phyloP scores from a whole-genome alignment of 1,140 invertebrate genomes.

The Pseudobourletiella spinata region DNA sequence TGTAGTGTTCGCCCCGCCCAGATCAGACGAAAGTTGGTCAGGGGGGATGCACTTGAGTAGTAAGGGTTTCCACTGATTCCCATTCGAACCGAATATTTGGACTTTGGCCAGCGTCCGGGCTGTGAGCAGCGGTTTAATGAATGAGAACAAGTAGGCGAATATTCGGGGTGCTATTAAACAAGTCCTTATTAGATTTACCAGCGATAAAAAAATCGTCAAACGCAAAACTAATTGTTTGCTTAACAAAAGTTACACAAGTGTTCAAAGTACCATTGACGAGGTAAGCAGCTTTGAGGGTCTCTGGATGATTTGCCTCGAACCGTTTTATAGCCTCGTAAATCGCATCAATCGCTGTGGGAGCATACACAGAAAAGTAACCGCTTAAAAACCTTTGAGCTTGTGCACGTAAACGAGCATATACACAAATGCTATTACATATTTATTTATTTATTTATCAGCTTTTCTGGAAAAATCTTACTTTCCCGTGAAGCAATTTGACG shows the following conservation, averaged over 20 bases:
- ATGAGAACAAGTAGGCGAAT: constrained; percentile 76
- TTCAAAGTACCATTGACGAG: constrained; percentile 27
- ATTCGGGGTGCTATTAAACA: constrained; percentile 64
- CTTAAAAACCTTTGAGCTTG: no score
- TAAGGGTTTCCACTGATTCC: constrained; percentile 63
- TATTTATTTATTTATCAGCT: no score
- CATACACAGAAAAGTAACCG: not conserved
- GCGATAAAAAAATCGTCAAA: not conserved
- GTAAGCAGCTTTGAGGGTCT: constrained; percentile 18
- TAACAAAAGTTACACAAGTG: not conserved
- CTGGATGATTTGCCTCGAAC: constrained; percentile 30
- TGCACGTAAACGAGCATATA: not conserved
- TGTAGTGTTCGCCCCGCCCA: constrained; percentile 55
- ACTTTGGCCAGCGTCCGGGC: constrained; percentile 85
- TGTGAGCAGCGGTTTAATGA: constrained; percentile 78
- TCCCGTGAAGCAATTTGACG: constrained; percentile 16
- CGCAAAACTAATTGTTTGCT: not conserved
- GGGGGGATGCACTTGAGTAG: constrained; percentile 55
- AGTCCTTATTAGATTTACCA: not conserved
- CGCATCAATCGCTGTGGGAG: constrained; percentile 12
- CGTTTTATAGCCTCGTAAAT: constrained; percentile 9
- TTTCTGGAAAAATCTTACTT: no score
- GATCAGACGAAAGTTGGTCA: constrained; percentile 66
- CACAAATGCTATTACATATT: no score
- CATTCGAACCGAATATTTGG: constrained; percentile 65